Evolutionary conservation across 2,797 vertebrate genomes (phyloP).

Genomic region (Eutrigla gurnardus): DNA sequence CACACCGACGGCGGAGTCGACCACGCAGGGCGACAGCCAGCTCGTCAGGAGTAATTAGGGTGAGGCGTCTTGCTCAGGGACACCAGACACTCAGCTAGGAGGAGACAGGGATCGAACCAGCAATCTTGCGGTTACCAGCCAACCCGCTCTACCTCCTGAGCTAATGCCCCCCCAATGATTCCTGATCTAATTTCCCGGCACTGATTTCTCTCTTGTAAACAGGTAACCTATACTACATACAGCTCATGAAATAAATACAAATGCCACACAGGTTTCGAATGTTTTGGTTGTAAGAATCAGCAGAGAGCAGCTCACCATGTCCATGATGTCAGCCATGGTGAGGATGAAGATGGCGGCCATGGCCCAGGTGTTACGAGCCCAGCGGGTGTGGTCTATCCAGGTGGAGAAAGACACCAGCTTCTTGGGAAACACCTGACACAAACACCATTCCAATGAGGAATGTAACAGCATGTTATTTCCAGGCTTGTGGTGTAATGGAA

Average conservation of each 20-base stretch:
- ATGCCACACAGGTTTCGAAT: neutral
- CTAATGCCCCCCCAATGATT: neutral
- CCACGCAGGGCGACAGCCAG: too few species aligned
- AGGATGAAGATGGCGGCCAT: conserved; percentile 96
- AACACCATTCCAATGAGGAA: conserved; percentile 2
- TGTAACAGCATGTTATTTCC: neutral
- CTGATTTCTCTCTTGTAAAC: neutral
- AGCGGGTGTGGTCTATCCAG: conserved; percentile 97
- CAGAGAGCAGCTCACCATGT: conserved; percentile 88
- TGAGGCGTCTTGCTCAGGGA: too few species aligned
- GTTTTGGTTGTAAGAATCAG: neutral
- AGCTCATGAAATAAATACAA: neutral
- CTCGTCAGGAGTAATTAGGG: too few species aligned
- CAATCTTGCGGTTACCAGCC: too few species aligned
- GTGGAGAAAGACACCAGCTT: conserved; percentile 94
- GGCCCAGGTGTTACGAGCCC: conserved; percentile 97
- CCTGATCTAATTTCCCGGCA: neutral
- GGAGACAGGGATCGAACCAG: too few species aligned
- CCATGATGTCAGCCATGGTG: conserved; percentile 90
- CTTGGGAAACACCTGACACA: conserved; percentile 90
- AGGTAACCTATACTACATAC: neutral
- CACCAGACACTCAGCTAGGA: too few species aligned
- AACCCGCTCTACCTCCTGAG: too few species aligned
- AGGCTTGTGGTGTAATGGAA: too few species aligned
- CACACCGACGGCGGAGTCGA: too few species aligned